phyloP scores from a whole-genome alignment of 2,888 invertebrate genomes.

The Tipula vernalis region DNA sequence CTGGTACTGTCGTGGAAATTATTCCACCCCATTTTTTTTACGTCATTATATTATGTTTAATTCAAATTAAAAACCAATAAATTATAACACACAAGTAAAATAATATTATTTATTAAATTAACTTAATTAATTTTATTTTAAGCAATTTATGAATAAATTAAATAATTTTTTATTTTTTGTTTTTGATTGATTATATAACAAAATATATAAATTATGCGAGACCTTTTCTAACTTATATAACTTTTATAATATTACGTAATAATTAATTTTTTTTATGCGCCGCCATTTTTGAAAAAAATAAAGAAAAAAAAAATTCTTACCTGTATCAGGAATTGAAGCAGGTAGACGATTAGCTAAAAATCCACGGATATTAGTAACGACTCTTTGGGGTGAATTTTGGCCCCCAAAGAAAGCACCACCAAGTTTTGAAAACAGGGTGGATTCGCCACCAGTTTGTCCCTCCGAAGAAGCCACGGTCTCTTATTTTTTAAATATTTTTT shows the following conservation, averaged over 20 bases:
- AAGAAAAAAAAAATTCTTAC: slow-evolving; percentile 34
- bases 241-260: background rate
- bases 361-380: slow-evolving; percentile 61
- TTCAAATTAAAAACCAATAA: background rate
- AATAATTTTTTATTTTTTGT: background rate
- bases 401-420: slow-evolving; percentile 55
- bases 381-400: slow-evolving; percentile 54
- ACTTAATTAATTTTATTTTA: background rate
- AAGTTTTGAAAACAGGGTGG: slow-evolving; percentile 51
- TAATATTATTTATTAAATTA: background rate
- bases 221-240: background rate
- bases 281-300: slow-evolving; percentile 4
- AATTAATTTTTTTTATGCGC: background rate
- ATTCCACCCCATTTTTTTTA: background rate
- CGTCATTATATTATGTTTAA: background rate
- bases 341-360: slow-evolving; percentile 56
- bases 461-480: slow-evolving; percentile 37
- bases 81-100: background rate
- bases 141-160: background rate
- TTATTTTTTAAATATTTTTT: background rate
- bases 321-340: slow-evolving; percentile 60
- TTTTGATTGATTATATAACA: background rate
- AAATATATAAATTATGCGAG: background rate
- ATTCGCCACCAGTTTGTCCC: slow-evolving; percentile 40
- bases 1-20: background rate